These are phyloP conservation scores for Enteromius mattozi DNA, from an alignment of 2,797 vertebrate genomes.

Conservation along the genomic window DNA sequence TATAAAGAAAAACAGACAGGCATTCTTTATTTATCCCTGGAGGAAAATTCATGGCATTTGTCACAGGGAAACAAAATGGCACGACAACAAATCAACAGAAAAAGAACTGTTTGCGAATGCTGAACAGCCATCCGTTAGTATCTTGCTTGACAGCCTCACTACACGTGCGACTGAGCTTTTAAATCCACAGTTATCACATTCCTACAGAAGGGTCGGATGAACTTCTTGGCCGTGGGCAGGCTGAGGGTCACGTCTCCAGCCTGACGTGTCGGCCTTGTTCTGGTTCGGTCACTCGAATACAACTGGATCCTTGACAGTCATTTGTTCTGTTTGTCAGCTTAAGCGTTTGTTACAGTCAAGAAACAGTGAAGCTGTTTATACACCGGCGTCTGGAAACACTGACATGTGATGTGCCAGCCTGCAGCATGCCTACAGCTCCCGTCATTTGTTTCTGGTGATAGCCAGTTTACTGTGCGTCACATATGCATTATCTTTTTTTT, in stretches of 20 bases:
- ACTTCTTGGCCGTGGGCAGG: background rate
- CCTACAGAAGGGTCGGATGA: slow-evolving; percentile 6
- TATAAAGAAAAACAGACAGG: slow-evolving; percentile 27
- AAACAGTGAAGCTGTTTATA: slow-evolving; percentile 3
- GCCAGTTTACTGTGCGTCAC: background rate
- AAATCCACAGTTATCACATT: slow-evolving; percentile 3
- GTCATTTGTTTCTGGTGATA: slow-evolving; percentile 31
- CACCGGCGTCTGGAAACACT: slow-evolving; percentile 1
- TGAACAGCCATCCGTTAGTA: slow-evolving; percentile 2
- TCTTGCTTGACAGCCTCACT: background rate
- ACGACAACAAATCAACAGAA: slow-evolving; percentile 19
- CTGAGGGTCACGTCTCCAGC: slow-evolving; percentile 12
- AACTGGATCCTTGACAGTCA: background rate
- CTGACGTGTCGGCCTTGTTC: background rate
- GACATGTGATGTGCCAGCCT: slow-evolving; percentile 14
- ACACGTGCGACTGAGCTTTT: background rate
- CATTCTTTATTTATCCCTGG: slow-evolving; percentile 40
- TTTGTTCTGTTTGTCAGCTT: slow-evolving; percentile 3
- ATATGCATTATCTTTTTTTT: background rate
- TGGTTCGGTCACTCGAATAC: background rate
- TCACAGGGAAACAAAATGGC: slow-evolving; percentile 15
- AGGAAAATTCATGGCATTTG: slow-evolving; percentile 10
- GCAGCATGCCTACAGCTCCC: slow-evolving; percentile 1
- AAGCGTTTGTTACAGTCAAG: background rate
- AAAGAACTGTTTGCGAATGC: slow-evolving; percentile 7